These are phyloP conservation scores for Bactericera cockerelli DNA, from an alignment of 1,140 invertebrate genomes.

Conservation along the genomic window DNA sequence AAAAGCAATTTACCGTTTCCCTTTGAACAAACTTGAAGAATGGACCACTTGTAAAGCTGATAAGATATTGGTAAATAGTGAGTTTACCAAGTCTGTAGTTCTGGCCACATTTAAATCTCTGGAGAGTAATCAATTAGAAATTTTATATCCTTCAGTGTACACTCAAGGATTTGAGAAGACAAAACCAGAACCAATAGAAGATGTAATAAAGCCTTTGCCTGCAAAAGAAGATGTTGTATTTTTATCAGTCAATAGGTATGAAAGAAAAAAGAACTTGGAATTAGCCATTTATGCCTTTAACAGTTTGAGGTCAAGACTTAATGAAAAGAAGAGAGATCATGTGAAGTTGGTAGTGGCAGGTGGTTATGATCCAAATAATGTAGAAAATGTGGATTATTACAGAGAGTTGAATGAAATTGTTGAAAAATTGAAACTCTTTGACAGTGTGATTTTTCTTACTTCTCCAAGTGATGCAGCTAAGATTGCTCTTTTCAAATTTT, in stretches of 20 bases:
- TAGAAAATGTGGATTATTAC: constrained; percentile 81
- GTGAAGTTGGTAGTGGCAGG: constrained; percentile 87
- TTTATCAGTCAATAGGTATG: constrained; percentile 93
- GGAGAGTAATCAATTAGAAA: constrained; percentile 42
- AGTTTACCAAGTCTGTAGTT: constrained; percentile 76
- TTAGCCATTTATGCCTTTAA: constrained; percentile 69
- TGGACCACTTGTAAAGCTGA: constrained; percentile 70
- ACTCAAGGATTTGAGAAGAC: constrained; percentile 51
- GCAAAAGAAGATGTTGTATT: constrained; percentile 45
- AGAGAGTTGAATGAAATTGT: constrained; percentile 53
- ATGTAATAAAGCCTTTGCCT: neutral
- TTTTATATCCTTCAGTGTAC: constrained; percentile 90
- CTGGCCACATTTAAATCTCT: constrained; percentile 65
- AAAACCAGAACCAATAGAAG: neutral
- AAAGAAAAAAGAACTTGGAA: constrained; percentile 86
- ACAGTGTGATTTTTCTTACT: constrained; percentile 66
- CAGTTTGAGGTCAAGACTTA: constrained; percentile 39
- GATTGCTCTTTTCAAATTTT: constrained; percentile 54
- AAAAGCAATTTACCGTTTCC: constrained; percentile 70
- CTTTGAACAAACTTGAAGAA: constrained; percentile 86
- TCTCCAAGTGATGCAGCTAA: constrained; percentile 78
- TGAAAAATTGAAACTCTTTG: constrained; percentile 45
- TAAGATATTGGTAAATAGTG: constrained; percentile 85
- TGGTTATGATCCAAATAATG: constrained; percentile 81
- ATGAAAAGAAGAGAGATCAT: constrained; percentile 37